Base-by-base conservation (phyloP, 2,888 invertebrate genomes). In the Calliscelio sp. region DNA sequence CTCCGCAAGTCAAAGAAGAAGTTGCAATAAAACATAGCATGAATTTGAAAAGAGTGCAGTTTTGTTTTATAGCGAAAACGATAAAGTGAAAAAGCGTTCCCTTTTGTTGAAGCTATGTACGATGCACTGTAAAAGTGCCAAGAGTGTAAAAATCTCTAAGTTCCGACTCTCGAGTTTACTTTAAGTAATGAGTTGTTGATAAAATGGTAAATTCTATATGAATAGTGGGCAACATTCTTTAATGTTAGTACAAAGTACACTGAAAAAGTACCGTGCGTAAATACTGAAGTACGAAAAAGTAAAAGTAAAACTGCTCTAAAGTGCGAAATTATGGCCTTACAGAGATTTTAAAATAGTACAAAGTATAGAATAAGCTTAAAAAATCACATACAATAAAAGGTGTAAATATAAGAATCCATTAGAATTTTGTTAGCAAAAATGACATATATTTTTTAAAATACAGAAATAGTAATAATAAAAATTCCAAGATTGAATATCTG, bases 51-150 rank as follows among this genome's bases (percentile, higher is more conserved):
- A 28, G 14, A 20, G 10, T 6, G n/a, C n/a, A 20, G 18, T 28
- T 41, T 41, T 51, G 51, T 22, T 74, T 44, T 65, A 61, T 25
- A 55, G 49, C 24, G 35, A 11, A 44, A 25, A 55, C 35, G 18
- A 59, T 55, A 77, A 66, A 59, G 14, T 24, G 49, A 57, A 53
- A 59, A 59, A 59, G 35, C n/a, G 57, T 49, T 59, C 35, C 32
- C 35, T 57, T n/a, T 75, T 66, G 38, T 57, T 53, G 7, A 71
- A 71, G 25, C 22, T 22, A 51, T 24, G 20, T 51, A 46, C 46
- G 35, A 16, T 32, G 32, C 65, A 59, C 59, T 77, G 77, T 77
- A 77, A 68, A 38, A 35, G 66, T 59, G 77, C 63, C 77, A 77
- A 57, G 44, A 65, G 22, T 74, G 16, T 63, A 51, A 51, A 63